phyloP scores from a whole-genome alignment of 2,797 vertebrate genomes.

The Todus mexicanus region DNA sequence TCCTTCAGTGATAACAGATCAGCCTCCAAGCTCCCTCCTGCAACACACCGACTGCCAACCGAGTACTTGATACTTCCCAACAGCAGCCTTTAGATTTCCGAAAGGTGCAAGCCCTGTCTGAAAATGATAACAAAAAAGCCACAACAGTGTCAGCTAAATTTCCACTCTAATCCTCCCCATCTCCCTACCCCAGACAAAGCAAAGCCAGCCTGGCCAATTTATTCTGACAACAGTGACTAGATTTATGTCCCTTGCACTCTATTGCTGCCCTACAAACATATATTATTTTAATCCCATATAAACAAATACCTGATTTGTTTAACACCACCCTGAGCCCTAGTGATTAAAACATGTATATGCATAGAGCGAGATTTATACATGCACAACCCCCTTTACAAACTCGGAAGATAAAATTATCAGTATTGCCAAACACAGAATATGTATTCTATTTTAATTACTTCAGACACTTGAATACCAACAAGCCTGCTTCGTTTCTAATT shows the following conservation, averaged over 20 bases:
- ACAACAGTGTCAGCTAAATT: neutral
- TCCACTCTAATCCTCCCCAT: neutral
- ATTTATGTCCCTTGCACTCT: neutral
- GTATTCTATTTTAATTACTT: constrained; percentile 32
- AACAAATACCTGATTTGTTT: constrained; percentile 41
- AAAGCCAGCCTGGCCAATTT: neutral
- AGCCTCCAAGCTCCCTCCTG: neutral
- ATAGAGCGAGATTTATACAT: neutral
- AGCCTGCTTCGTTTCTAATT: constrained; percentile 41
- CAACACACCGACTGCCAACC: neutral
- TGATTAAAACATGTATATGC: constrained; percentile 1
- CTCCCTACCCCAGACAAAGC: neutral
- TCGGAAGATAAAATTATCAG: constrained; percentile 34
- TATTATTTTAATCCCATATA: constrained; percentile 41
- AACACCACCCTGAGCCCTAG: neutral
- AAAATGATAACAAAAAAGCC: neutral
- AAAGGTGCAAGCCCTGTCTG: neutral
- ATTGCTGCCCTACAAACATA: constrained; percentile 23
- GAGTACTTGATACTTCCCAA: neutral
- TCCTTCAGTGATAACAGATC: neutral
- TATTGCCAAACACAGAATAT: constrained; percentile 28
- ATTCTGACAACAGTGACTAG: neutral
- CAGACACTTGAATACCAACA: constrained; percentile 30
- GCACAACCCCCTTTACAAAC: neutral
- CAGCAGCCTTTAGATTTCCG: neutral